These are phyloP conservation scores for Hyaena hyaena DNA, from an alignment of 2,113 vertebrate genomes.

Conservation along the genomic window DNA sequence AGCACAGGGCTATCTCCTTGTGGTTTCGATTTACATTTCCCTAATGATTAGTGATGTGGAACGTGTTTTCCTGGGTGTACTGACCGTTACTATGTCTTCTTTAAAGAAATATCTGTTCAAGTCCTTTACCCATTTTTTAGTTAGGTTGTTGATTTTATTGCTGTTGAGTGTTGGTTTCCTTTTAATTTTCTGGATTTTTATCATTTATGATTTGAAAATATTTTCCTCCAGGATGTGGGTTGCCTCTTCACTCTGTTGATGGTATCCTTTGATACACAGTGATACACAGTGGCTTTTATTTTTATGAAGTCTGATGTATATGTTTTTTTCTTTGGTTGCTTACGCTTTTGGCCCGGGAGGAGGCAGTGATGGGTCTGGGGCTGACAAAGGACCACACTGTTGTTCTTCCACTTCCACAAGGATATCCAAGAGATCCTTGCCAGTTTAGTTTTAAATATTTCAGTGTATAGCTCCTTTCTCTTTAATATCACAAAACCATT, in stretches of 20 bases:
- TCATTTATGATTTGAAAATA: background rate
- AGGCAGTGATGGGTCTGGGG: background rate
- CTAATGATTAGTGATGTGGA: background rate
- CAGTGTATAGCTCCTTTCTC: background rate
- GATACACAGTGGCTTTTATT: background rate
- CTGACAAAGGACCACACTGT: background rate
- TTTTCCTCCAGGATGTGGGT: background rate
- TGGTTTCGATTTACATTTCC: background rate
- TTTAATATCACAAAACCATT: background rate
- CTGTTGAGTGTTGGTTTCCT: background rate
- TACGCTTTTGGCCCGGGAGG: background rate
- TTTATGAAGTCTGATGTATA: background rate
- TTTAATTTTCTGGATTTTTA: background rate
- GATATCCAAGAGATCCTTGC: background rate
- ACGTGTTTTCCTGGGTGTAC: background rate
- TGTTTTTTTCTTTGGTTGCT: background rate
- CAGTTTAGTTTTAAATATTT: slow-evolving; percentile 20
- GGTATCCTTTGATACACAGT: background rate
- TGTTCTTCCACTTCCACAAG: background rate
- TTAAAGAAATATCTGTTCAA: background rate
- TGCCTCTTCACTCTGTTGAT: background rate
- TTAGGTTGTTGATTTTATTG: background rate
- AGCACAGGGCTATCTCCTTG: background rate
- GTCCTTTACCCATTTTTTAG: background rate
- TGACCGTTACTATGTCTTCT: background rate